Conservation (phyloP, 1,140 invertebrate species). For the Drosophila tristis region DNA sequence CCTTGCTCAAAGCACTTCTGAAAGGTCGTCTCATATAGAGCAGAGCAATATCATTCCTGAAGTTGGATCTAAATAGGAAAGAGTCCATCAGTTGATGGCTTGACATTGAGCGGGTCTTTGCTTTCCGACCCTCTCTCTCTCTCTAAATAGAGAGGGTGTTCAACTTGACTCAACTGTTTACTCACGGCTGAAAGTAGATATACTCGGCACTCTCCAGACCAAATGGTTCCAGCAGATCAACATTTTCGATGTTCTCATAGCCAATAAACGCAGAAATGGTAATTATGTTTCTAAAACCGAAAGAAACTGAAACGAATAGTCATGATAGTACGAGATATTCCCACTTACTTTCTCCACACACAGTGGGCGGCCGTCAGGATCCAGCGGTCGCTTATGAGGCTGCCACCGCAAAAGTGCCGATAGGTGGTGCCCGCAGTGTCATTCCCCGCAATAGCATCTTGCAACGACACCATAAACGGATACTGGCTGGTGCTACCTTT, state of each 20-base stretch:
- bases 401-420: conserved; percentile 75
- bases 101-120: neutral
- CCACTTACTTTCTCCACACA: conserved; percentile 68
- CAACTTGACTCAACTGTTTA: conserved; percentile 45
- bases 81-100: neutral
- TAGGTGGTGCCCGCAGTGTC: conserved; percentile 17
- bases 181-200: conserved; percentile 80
- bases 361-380: conserved; percentile 75
- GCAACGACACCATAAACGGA: conserved; percentile 75
- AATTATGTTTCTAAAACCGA: conserved; percentile 48
- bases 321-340: neutral
- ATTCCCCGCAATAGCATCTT: conserved; percentile 44
- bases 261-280: conserved; percentile 70
- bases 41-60: conserved; percentile 75
- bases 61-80: conserved; percentile 58
- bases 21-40: conserved; percentile 52
- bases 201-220: conserved; percentile 63
- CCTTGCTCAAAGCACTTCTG: conserved; percentile 7
- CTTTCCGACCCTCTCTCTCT: neutral
- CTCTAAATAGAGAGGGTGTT: conserved; percentile 19
- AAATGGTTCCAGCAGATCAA: conserved; percentile 53
- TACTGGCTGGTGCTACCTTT: conserved; percentile 55
- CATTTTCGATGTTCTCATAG: conserved; percentile 62
- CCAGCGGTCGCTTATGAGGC: conserved; percentile 69
- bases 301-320: neutral